These are phyloP conservation scores for Nephrotoma guestfalica DNA, from an alignment of 2,888 invertebrate genomes.

Conservation along the genomic window DNA sequence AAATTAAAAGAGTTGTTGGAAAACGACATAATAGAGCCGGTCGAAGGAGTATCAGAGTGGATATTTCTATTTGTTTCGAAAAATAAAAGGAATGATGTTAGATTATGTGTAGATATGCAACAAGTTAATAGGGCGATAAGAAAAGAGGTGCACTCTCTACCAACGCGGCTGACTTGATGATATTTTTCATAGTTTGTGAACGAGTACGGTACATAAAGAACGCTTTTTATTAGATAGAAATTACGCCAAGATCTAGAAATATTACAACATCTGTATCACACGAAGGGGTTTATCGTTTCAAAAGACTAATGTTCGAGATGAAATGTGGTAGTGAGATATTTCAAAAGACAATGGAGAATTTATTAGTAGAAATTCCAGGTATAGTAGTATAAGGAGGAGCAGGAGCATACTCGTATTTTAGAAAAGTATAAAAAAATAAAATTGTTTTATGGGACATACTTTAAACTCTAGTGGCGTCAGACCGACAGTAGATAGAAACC, in stretches of 20 bases:
- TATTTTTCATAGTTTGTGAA: slow-evolving; percentile 10
- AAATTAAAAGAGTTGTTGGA: slow-evolving; percentile 13
- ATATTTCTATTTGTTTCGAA: slow-evolving; percentile 19
- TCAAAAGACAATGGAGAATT: slow-evolving; percentile 17
- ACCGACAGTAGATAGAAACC: too few relatives aligned
- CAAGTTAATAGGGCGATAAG: slow-evolving; percentile 19
- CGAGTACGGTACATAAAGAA: slow-evolving; percentile 16
- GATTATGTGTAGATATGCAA: slow-evolving; percentile 22
- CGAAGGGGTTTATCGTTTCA: slow-evolving; percentile 16
- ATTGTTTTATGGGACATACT: slow-evolving; percentile 15
- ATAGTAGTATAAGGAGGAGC: slow-evolving; percentile 15
- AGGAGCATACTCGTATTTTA: too few relatives aligned
- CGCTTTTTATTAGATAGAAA: slow-evolving; percentile 15
- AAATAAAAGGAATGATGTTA: slow-evolving; percentile 14
- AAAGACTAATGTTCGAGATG: slow-evolving; percentile 22
- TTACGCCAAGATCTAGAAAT: background rate
- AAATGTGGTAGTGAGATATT: slow-evolving; percentile 13
- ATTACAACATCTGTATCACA: slow-evolving; percentile 5
- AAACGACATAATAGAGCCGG: slow-evolving; percentile 18
- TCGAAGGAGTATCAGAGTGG: slow-evolving; percentile 18
- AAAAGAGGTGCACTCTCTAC: slow-evolving; percentile 13
- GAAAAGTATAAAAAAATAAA: slow-evolving; percentile 9
- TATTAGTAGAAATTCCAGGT: slow-evolving; percentile 11
- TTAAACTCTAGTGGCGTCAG: background rate
- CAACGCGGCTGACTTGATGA: slow-evolving; percentile 13